These are phyloP conservation scores for Ellobium chinense DNA, from an alignment of 2,888 invertebrate genomes.

Conservation along the genomic window DNA sequence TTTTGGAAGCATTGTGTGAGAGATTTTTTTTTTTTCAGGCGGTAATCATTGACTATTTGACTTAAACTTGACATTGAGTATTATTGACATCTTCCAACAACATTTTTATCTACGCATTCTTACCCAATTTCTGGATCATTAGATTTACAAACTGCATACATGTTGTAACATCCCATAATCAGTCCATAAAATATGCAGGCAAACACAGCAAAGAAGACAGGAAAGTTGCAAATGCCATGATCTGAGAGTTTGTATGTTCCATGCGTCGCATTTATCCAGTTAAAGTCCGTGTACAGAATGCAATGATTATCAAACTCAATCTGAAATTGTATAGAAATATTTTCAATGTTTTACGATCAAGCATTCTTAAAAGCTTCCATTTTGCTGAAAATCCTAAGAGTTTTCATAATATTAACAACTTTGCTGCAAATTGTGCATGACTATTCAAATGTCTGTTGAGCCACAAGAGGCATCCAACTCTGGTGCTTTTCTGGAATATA, in stretches of 20 bases:
- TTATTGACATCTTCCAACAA: too few species aligned
- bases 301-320: conserved; percentile 61
- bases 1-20: too few species aligned
- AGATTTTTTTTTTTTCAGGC: too few species aligned
- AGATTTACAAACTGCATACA: conserved; percentile 57
- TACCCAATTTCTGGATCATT: conserved; percentile 65
- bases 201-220: conserved; percentile 63
- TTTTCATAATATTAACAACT: not conserved
- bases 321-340: conserved; percentile 52
- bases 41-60: too few species aligned
- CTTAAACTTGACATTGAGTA: too few species aligned
- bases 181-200: conserved; percentile 63
- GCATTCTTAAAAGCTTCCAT: too few species aligned
- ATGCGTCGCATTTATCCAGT: conserved; percentile 52
- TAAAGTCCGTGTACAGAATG: conserved; percentile 59
- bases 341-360: not conserved
- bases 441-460: too few species aligned
- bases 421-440: too few species aligned
- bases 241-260: conserved; percentile 47
- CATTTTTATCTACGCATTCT: conserved; percentile 9
- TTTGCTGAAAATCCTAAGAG: not conserved
- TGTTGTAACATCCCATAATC: conserved; percentile 58
- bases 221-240: conserved; percentile 59
- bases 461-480: too few species aligned
- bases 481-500: too few species aligned